These are phyloP conservation scores for Pipra filicauda DNA, from an alignment of 2,113 vertebrate genomes.

Conservation along the genomic window DNA sequence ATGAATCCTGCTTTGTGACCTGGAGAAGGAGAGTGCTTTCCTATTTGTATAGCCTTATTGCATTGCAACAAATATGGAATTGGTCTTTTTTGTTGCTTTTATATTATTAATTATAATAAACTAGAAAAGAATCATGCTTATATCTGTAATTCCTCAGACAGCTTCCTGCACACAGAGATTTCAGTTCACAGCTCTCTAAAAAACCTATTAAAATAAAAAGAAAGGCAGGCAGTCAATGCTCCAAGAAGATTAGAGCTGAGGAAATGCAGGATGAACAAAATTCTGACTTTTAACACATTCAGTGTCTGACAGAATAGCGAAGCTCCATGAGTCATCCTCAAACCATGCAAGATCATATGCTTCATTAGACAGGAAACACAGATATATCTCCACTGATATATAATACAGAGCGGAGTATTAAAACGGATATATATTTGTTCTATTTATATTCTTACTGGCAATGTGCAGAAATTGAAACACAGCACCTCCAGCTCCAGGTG, in stretches of 20 bases:
- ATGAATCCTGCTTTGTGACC: background rate
- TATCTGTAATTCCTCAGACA: background rate
- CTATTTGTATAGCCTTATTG: background rate
- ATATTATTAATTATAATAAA: background rate
- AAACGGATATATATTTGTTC: slow-evolving; percentile 51
- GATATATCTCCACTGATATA: slow-evolving; percentile 56
- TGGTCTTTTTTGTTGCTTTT: background rate
- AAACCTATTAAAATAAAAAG: background rate
- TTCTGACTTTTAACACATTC: slow-evolving; percentile 4
- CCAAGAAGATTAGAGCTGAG: background rate
- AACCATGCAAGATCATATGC: slow-evolving; percentile 46
- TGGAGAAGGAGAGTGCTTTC: background rate
- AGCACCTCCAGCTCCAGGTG: slow-evolving; percentile 38
- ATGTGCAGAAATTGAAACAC: slow-evolving; percentile 7
- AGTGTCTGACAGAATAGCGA: background rate
- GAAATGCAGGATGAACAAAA: background rate
- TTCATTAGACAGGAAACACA: slow-evolving; percentile 64
- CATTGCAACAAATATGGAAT: background rate
- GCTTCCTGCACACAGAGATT: background rate
- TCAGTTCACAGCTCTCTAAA: background rate
- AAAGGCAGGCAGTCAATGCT: background rate
- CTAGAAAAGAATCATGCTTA: background rate
- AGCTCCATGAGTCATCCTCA: slow-evolving; percentile 38
- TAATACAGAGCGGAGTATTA: slow-evolving; percentile 57
- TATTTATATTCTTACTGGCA: slow-evolving; percentile 57